Percentiles rank a stretch among this genome's conserved stretches.
These are phyloP conservation scores for Drosophila ironensis DNA, from an alignment of 1,140 invertebrate genomes.

Conservation along the genomic window DNA sequence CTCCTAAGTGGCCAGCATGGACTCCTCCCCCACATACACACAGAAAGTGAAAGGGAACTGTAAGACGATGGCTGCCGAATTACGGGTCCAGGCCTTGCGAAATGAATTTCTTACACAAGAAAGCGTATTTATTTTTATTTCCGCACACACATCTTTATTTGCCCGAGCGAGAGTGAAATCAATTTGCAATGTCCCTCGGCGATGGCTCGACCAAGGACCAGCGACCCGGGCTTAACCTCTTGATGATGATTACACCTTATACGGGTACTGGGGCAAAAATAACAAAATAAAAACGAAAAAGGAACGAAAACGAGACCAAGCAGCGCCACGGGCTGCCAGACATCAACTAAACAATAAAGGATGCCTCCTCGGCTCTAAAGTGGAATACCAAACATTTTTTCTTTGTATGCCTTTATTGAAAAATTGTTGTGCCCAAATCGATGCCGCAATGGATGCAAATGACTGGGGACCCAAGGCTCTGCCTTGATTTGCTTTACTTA, in stretches of 20 bases:
- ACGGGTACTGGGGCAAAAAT: neutral
- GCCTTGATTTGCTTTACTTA: too few species aligned
- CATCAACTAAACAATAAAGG: constrained; percentile 32
- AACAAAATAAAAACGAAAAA: too few species aligned
- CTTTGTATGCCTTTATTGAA: constrained; percentile 39
- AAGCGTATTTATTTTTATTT: neutral
- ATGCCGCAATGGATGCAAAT: constrained; percentile 37
- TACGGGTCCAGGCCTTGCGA: neutral
- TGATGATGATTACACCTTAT: constrained; percentile 41
- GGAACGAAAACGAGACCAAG: neutral
- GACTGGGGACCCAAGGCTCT: neutral
- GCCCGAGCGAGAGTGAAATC: neutral
- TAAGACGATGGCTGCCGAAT: neutral
- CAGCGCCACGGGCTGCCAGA: constrained; percentile 19
- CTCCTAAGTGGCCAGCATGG: too few species aligned
- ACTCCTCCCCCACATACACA: too few species aligned
- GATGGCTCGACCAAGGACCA: constrained; percentile 1
- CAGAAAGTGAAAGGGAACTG: too few species aligned
- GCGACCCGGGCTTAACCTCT: constrained; percentile 11
- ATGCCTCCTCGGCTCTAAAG: constrained; percentile 20
- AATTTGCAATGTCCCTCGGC: constrained; percentile 8
- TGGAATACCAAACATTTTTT: constrained; percentile 42
- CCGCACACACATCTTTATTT: neutral
- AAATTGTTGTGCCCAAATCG: constrained; percentile 40
- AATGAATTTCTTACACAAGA: neutral